phyloP scores from a whole-genome alignment of 2,113 vertebrate species.

The Corythornis vintsioides region DNA sequence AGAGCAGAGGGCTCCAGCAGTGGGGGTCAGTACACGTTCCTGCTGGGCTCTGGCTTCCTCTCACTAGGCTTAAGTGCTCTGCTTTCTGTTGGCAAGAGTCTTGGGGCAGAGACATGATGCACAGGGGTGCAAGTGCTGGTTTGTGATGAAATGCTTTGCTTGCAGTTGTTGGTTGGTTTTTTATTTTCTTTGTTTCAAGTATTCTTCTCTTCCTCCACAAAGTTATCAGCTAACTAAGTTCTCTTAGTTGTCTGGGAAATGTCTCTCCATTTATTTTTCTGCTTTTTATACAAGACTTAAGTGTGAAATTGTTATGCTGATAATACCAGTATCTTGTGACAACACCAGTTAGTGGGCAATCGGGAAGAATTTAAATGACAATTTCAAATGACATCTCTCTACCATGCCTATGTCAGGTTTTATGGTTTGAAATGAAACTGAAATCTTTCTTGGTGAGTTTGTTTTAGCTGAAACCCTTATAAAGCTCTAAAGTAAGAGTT shows the following conservation, averaged over 20 bases:
- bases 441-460: neutral
- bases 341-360: neutral
- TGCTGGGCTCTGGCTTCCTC: neutral
- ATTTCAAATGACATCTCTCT: neutral
- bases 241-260: neutral
- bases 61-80: neutral
- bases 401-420: neutral
- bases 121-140: neutral
- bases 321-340: neutral
- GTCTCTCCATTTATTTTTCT: neutral
- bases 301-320: neutral
- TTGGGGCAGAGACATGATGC: neutral
- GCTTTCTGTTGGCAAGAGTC: neutral
- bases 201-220: neutral
- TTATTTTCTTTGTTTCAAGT: neutral
- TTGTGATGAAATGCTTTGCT: neutral
- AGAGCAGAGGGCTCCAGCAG: neutral
- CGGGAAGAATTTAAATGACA: neutral
- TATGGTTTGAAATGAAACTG: neutral
- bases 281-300: neutral
- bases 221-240: neutral
- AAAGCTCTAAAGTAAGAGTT: neutral
- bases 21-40: neutral
- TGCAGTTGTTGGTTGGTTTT: neutral
- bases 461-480: neutral